A percentile compares a stretch with the other conserved stretches of the same genome.
Conservation (phyloP, 2,113 vertebrate genomes). For the Nibea albiflora region DNA sequence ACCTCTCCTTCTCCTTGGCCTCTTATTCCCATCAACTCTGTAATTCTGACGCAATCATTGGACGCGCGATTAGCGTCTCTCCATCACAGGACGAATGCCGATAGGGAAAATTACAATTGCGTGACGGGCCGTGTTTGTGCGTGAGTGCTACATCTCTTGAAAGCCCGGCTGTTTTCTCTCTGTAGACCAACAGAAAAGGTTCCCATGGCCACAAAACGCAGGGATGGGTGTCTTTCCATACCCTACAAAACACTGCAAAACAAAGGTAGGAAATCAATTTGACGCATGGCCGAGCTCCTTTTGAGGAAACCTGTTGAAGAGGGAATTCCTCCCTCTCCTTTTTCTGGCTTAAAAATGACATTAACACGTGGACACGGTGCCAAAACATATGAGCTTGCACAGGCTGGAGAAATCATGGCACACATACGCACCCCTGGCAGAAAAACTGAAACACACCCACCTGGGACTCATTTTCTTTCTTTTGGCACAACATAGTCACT, state of each 20-base stretch:
- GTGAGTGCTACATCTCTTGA: conserved; percentile 13
- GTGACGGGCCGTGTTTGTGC: conserved; percentile 15
- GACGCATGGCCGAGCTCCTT: conserved; percentile 64
- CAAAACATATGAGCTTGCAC: conserved; percentile 19
- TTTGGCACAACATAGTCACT: conserved; percentile 12
- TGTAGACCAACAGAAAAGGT: conserved; percentile 33
- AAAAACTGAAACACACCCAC: background rate
- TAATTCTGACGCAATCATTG: conserved; percentile 3
- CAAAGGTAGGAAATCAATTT: conserved; percentile 78
- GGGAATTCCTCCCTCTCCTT: conserved; percentile 73
- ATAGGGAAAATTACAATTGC: conserved; percentile 33
- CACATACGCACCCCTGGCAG: conserved; percentile 9
- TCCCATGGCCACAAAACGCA: conserved; percentile 47
- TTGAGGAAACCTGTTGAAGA: conserved; percentile 74
- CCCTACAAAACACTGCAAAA: conserved; percentile 40
- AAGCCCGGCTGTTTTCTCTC: conserved; percentile 28
- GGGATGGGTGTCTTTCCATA: conserved; percentile 34
- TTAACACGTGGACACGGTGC: conserved; percentile 40
- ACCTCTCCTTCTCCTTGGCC: background rate
- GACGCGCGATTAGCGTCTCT: conserved; percentile 1
- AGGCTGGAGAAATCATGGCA: background rate
- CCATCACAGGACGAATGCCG: conserved; percentile 34
- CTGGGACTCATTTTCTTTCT: conserved; percentile 15
- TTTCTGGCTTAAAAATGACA: conserved; percentile 48
- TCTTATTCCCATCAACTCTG: conserved; percentile 1